Conservation (phyloP, 1,140 invertebrate species). For the Halictus rubicundus region DNA sequence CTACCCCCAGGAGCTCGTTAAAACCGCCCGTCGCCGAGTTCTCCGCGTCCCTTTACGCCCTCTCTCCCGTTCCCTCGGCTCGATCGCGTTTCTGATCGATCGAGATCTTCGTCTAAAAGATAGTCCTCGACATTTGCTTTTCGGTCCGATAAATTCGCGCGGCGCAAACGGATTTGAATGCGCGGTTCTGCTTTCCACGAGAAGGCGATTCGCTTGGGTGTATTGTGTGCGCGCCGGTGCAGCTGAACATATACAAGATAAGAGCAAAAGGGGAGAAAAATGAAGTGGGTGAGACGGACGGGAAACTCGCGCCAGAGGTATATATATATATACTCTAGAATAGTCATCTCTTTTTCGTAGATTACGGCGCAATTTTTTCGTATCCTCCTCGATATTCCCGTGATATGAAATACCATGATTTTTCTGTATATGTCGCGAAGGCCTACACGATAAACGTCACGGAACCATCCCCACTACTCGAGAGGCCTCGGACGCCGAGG, state of each 20-base stretch:
- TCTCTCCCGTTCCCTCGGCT: constrained; percentile 15
- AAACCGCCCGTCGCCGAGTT: constrained; percentile 23
- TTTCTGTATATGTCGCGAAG: no score
- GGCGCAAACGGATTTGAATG: background rate
- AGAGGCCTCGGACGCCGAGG: no score
- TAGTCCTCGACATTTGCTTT: no score
- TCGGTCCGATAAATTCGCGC: constrained; percentile 22
- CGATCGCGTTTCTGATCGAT: background rate
- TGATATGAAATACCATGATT: no score
- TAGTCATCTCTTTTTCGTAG: background rate
- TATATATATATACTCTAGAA: background rate
- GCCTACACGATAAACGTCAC: no score
- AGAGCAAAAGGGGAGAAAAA: background rate
- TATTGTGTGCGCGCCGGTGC: background rate
- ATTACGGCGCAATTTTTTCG: background rate
- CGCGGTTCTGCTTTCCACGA: background rate
- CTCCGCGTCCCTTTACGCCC: constrained; percentile 1
- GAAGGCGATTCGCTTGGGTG: constrained; percentile 9
- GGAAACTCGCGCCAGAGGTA: background rate
- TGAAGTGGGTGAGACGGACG: background rate
- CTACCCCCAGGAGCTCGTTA: constrained; percentile 36
- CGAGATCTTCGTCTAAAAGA: no score
- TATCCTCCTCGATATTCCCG: no score
- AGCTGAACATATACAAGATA: constrained; percentile 40
- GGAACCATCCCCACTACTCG: no score